Conservation (phyloP, 2,888 invertebrate genomes). For the Eumacrocentrus americanus region DNA sequence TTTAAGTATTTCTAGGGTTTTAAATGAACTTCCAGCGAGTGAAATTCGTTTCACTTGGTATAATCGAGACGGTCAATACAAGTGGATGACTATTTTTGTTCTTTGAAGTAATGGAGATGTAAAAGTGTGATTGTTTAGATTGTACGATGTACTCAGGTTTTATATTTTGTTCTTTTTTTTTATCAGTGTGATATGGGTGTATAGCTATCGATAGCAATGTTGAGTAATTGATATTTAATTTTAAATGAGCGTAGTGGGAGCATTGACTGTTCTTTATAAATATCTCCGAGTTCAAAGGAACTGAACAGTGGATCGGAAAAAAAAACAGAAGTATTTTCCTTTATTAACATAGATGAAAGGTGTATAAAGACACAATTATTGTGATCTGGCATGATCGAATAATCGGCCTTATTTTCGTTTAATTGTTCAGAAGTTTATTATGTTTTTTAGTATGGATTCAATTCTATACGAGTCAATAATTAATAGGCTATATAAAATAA, state of each 20-base stretch:
- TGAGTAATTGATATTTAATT: slow-evolving; percentile 4
- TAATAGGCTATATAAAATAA: not conserved
- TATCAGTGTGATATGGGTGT: not conserved
- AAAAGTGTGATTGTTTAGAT: not conserved
- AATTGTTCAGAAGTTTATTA: not conserved
- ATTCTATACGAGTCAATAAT: not conserved
- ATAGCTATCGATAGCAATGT: slow-evolving; percentile 1
- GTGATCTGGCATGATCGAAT: not conserved
- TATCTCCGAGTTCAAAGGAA: not conserved
- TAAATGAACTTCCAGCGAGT: slow-evolving; percentile 5
- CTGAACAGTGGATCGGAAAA: no score
- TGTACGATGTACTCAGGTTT: not conserved
- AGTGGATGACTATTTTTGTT: not conserved
- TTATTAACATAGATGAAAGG: not conserved
- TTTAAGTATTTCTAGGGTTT: not conserved
- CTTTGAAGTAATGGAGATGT: not conserved
- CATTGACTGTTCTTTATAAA: not conserved
- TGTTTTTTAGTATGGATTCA: not conserved
- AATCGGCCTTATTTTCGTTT: not conserved
- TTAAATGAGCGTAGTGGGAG: not conserved
- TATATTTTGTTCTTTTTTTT: not conserved
- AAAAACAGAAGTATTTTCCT: not conserved
- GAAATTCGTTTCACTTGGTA: no score
- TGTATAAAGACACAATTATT: not conserved
- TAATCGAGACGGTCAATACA: no score